These are phyloP conservation scores for Chymomyza fuscimana DNA, from an alignment of 2,888 invertebrate genomes.

Conservation along the genomic window DNA sequence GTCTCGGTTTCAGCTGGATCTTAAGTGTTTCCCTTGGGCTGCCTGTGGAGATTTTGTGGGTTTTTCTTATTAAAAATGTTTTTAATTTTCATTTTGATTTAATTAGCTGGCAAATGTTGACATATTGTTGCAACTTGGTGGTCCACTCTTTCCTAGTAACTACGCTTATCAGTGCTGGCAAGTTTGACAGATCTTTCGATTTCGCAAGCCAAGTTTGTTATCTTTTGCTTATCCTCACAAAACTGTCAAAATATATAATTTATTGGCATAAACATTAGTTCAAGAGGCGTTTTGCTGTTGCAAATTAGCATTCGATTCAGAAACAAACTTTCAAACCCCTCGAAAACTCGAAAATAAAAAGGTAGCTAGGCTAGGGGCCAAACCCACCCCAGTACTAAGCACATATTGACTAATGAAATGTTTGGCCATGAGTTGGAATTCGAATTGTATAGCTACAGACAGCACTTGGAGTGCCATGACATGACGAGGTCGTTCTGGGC, in stretches of 20 bases:
- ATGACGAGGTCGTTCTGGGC: conserved; percentile 76
- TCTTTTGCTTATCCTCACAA: conserved; percentile 3
- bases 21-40: conserved; percentile 5
- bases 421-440: conserved; percentile 27
- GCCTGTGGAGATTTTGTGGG: conserved; percentile 66
- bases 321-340: conserved; percentile 30
- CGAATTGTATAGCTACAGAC: conserved; percentile 8
- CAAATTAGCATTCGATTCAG: conserved; percentile 74
- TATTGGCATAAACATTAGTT: conserved; percentile 68
- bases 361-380: conserved; percentile 3
- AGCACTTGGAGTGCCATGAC: conserved; percentile 20
- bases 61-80: conserved; percentile 63
- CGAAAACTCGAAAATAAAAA: conserved; percentile 8
- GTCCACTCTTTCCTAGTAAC: conserved; percentile 45
- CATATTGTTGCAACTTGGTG: conserved; percentile 38
- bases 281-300: conserved; percentile 33
- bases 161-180: background rate
- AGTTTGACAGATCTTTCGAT: background rate
- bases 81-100: conserved; percentile 51
- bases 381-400: conserved; percentile 37
- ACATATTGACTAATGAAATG: conserved; percentile 65
- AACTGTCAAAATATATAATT: conserved; percentile 74
- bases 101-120: conserved; percentile 61
- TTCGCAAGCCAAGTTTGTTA: background rate
- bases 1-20: background rate